These are phyloP conservation scores for Gymnobelideus leadbeateri DNA, from an alignment of 2,113 vertebrate species.

Conservation along the genomic window DNA sequence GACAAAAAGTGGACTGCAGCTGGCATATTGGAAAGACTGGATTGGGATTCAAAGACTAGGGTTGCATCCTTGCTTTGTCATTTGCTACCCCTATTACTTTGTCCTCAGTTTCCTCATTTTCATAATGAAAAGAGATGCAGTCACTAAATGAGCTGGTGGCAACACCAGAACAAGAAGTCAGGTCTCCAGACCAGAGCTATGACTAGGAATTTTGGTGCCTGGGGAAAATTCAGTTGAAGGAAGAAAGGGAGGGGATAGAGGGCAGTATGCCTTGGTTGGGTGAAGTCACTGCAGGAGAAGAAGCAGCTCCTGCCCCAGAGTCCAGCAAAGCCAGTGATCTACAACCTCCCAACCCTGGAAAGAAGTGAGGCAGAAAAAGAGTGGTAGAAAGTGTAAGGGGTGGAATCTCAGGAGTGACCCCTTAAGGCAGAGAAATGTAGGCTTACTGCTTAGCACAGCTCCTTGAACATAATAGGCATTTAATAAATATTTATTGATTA, in stretches of 20 bases:
- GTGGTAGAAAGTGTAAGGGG: not conserved
- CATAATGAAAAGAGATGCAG: not conserved
- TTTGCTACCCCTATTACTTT: not conserved
- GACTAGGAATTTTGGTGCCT: not conserved
- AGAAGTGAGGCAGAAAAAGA: not conserved
- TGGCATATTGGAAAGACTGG: not conserved
- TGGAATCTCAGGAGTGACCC: not conserved
- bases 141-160: not conserved
- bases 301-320: not conserved
- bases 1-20: not conserved
- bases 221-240: not conserved
- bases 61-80: not conserved
- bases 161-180: not conserved
- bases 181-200: too few relatives aligned
- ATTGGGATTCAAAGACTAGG: not conserved
- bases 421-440: not conserved
- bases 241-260: not conserved
- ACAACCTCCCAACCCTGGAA: not conserved
- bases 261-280: not conserved
- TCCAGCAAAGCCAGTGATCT: not conserved
- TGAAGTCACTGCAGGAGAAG: not conserved
- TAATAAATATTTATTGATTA: not conserved
- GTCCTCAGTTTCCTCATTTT: not conserved
- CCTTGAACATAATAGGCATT: not conserved
- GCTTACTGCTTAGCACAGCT: not conserved